Evolutionary conservation across 2,888 invertebrate genomes (phyloP).

Genomic region (Drosophila mayaguana): DNA sequence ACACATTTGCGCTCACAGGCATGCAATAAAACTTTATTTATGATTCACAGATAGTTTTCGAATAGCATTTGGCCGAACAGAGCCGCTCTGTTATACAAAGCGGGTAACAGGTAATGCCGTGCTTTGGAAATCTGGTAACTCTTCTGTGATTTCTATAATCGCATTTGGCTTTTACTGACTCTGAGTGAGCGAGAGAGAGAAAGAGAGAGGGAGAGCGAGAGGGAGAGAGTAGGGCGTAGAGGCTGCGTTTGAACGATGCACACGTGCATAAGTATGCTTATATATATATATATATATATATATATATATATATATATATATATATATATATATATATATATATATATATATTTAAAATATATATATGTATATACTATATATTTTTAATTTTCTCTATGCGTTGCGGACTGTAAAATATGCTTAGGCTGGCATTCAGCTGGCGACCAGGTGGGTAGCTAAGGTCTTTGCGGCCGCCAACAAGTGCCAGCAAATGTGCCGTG

Average conservation of each 20-base stretch:
- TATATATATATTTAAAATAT: background rate
- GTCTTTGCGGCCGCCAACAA: conserved; percentile 46
- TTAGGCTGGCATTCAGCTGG: conserved; percentile 23
- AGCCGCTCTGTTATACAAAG: background rate
- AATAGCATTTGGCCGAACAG: conserved; percentile 3
- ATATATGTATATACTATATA: conserved; percentile 4
- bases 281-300: too few species aligned
- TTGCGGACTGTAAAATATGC: conserved; percentile 38
- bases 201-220: background rate
- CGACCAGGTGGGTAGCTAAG: conserved; percentile 14
- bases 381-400: conserved; percentile 45
- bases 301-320: too few species aligned
- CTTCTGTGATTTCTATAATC: conserved; percentile 39
- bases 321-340: too few species aligned
- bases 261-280: background rate
- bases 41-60: conserved; percentile 9
- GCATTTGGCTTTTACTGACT: conserved; percentile 41
- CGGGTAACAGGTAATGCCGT: conserved; percentile 29
- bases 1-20: conserved; percentile 10
- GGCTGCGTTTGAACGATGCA: conserved; percentile 2
- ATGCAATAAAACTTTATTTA: conserved; percentile 12
- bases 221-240: background rate
- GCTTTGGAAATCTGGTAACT: conserved; percentile 23
- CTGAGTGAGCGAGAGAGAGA: background rate
- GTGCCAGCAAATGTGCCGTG: conserved; percentile 81